Conservation (phyloP, 2,797 vertebrate genomes). For the Basileuterus tristriatus region DNA sequence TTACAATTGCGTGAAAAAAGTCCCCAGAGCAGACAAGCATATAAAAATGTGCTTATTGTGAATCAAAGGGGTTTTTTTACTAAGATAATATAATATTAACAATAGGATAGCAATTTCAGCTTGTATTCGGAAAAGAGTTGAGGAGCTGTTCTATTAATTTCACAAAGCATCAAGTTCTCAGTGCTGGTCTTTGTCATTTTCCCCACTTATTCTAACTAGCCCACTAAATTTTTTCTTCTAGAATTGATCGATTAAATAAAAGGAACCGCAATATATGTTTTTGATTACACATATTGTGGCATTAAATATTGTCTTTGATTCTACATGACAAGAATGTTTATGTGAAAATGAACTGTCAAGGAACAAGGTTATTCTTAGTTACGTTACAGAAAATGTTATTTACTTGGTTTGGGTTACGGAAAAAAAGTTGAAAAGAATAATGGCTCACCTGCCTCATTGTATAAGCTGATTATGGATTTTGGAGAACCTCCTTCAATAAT, state of each 20-base stretch:
- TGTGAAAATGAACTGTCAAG: accelerated
- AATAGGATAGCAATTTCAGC: neutral
- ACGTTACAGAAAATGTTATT: neutral
- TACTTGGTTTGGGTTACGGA: neutral
- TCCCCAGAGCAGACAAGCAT: neutral
- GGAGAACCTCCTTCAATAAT: neutral
- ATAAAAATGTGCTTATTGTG: neutral
- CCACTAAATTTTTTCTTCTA: neutral
- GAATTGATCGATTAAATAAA: neutral
- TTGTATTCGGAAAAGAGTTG: neutral
- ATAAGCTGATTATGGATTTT: neutral
- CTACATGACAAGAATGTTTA: neutral
- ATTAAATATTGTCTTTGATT: neutral
- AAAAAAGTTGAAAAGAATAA: neutral
- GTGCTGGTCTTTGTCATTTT: neutral
- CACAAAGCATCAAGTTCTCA: neutral
- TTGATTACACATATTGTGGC: neutral
- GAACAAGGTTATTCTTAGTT: neutral
- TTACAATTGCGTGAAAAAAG: neutral
- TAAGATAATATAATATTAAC: neutral
- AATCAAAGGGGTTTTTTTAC: neutral
- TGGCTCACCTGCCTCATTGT: neutral
- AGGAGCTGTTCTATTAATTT: neutral
- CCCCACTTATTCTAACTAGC: neutral
- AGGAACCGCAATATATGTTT: neutral